Evolutionary conservation across 2,113 vertebrate species (phyloP).

Genomic region (Fregata magnificens): DNA sequence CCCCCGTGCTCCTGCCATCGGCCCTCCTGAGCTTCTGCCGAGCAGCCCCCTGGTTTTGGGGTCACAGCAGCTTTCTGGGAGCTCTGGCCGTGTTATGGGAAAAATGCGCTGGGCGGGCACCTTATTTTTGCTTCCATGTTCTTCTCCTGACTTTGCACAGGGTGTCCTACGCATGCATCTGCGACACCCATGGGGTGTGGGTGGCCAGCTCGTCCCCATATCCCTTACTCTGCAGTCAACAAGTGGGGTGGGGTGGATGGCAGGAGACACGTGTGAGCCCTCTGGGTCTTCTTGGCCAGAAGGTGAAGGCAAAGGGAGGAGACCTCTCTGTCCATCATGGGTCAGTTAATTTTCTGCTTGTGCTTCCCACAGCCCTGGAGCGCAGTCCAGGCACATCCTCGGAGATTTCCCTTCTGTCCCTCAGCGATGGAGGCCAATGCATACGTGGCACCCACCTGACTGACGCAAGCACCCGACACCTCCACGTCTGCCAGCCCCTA

Average conservation of each 20-base stretch:
- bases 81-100: background rate
- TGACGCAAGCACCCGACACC: background rate
- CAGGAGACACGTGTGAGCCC: accelerated
- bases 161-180: background rate
- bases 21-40: background rate
- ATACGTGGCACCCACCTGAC: slow-evolving; percentile 1
- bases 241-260: too few species aligned
- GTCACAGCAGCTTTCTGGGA: background rate
- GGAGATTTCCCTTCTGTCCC: background rate
- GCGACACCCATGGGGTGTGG: accelerated
- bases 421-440: background rate
- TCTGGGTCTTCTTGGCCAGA: background rate
- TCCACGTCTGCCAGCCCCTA: slow-evolving; percentile 56
- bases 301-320: background rate
- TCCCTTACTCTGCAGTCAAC: too few species aligned
- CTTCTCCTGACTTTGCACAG: background rate
- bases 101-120: accelerated
- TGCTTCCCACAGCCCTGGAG: background rate
- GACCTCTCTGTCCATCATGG: too few species aligned
- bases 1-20: accelerated
- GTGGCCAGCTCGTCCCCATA: background rate
- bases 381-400: accelerated
- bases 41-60: accelerated
- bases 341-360: background rate
- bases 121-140: background rate